These are phyloP conservation scores for Corythornis cristatus DNA, from an alignment of 2,113 vertebrate genomes.

Conservation along the genomic window DNA sequence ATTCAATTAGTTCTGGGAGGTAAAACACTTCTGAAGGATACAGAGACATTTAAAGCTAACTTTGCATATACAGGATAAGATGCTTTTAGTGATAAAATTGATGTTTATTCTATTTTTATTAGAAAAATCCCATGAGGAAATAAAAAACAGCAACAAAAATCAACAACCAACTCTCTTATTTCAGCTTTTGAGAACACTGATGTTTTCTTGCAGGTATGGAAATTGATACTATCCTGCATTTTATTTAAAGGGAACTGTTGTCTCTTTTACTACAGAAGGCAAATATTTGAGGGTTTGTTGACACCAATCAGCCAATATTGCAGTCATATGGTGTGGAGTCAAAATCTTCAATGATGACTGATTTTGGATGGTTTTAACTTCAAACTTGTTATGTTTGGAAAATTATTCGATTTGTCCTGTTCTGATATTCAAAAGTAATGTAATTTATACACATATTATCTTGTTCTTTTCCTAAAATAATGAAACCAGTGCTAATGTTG, in stretches of 20 bases:
- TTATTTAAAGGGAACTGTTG: not conserved
- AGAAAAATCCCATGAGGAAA: not conserved
- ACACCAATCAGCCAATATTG: not conserved
- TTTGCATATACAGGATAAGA: not conserved
- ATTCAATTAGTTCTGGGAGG: slow-evolving; percentile 23
- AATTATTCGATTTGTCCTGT: not conserved
- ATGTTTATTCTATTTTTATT: not conserved
- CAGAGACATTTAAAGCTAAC: not conserved
- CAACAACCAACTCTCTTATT: not conserved
- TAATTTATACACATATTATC: not conserved
- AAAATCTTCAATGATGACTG: not conserved
- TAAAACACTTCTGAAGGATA: slow-evolving; percentile 14
- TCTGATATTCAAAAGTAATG: not conserved
- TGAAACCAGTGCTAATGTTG: not conserved
- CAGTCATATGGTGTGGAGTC: not conserved
- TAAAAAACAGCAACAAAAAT: not conserved
- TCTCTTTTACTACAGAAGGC: not conserved
- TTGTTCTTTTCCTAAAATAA: not conserved
- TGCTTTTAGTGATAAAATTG: not conserved
- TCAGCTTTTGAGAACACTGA: not conserved
- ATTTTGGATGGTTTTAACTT: not conserved
- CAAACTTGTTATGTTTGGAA: not conserved
- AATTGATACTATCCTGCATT: not conserved
- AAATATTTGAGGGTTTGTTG: not conserved
- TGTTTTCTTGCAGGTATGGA: not conserved